phyloP scores from a whole-genome alignment of 2,797 vertebrate species.

The Valencia hispanica region DNA sequence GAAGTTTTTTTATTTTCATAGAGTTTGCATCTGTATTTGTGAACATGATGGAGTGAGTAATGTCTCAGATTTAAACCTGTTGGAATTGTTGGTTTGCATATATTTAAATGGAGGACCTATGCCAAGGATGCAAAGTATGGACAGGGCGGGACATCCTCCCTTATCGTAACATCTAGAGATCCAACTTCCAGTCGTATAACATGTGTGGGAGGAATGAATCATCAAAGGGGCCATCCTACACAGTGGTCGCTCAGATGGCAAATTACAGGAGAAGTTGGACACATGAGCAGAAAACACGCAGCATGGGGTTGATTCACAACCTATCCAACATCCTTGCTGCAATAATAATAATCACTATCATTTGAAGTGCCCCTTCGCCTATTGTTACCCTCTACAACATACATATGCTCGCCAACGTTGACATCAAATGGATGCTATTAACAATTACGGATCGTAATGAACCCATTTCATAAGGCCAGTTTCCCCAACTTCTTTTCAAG shows the following conservation, averaged over 20 bases:
- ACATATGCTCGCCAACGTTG: slow-evolving; percentile 51
- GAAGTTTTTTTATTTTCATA: background rate
- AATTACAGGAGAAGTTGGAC: slow-evolving; percentile 59
- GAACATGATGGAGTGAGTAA: slow-evolving; percentile 7
- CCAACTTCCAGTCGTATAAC: slow-evolving; percentile 18
- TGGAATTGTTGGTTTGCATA: slow-evolving; percentile 34
- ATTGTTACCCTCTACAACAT: slow-evolving; percentile 76
- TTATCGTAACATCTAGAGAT: slow-evolving; percentile 21
- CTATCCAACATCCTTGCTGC: slow-evolving; percentile 71
- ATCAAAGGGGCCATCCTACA: slow-evolving; percentile 41
- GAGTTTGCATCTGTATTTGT: background rate
- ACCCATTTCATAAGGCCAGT: slow-evolving; percentile 70
- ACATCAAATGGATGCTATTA: slow-evolving; percentile 84
- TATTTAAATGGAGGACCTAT: slow-evolving; percentile 15
- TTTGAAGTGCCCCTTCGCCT: slow-evolving; percentile 78
- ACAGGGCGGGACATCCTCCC: slow-evolving; percentile 16
- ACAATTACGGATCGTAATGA: slow-evolving; percentile 73
- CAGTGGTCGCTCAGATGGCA: slow-evolving; percentile 34
- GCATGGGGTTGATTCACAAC: slow-evolving; percentile 66
- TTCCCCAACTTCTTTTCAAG: slow-evolving; percentile 82
- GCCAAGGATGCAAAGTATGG: background rate
- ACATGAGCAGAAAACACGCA: slow-evolving; percentile 62
- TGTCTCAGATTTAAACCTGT: slow-evolving; percentile 18
- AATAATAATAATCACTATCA: slow-evolving; percentile 79
- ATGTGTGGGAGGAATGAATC: slow-evolving; percentile 45